These are phyloP conservation scores for Triplophysa bombifrons DNA, from an alignment of 2,797 vertebrate genomes.

Conservation along the genomic window DNA sequence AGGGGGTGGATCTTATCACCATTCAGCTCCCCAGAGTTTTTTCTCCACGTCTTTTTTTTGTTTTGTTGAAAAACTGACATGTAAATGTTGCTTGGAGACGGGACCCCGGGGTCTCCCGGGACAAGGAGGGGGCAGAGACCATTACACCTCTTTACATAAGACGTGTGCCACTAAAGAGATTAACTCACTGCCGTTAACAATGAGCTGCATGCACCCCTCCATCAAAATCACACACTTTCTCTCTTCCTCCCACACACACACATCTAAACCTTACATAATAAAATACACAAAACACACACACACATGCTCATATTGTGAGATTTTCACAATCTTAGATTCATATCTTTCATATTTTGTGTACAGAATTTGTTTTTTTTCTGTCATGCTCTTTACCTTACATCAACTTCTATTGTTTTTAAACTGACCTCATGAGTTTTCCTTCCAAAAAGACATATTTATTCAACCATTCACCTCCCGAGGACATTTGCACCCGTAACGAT, in stretches of 20 bases:
- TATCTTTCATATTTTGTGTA: too few species aligned
- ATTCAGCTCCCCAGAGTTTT: constrained; percentile 26
- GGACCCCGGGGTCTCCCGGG: constrained; percentile 39
- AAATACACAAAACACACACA: background rate
- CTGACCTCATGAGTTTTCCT: background rate
- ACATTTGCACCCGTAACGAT: constrained; percentile 32
- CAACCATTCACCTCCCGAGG: background rate
- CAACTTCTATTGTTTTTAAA: background rate
- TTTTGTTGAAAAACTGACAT: constrained; percentile 77
- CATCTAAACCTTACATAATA: background rate
- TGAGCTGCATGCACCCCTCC: constrained; percentile 62
- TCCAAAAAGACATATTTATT: background rate
- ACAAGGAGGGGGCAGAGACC: constrained; percentile 40
- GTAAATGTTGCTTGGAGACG: constrained; percentile 68
- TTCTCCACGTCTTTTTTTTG: constrained; percentile 60
- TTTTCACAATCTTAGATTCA: too few species aligned
- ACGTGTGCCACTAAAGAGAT: constrained; percentile 85
- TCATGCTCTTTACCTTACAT: background rate
- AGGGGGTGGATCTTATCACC: constrained; percentile 69
- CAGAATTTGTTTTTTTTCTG: too few species aligned
- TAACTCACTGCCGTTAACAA: constrained; percentile 79
- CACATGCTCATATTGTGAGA: too few species aligned
- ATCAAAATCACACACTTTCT: constrained; percentile 24
- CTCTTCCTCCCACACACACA: constrained; percentile 41
- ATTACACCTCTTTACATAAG: constrained; percentile 61